Evolutionary conservation across 2,113 vertebrate species (phyloP).

Genomic region (Calypte anna): DNA sequence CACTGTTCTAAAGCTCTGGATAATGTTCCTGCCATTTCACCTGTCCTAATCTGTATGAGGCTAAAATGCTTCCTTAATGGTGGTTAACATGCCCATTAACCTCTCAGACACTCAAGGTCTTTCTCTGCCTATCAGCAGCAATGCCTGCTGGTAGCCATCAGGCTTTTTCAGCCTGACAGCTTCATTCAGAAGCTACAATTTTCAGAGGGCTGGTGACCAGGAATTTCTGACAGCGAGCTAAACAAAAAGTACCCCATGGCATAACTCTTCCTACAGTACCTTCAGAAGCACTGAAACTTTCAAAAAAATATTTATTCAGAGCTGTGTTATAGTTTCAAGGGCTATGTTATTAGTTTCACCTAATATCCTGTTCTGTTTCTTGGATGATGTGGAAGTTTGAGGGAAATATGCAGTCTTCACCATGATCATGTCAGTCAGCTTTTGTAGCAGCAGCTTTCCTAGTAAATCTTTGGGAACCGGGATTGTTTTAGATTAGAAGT

Average conservation of each 20-base stretch:
- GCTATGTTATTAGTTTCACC: neutral
- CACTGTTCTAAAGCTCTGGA: neutral
- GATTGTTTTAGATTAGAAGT: neutral
- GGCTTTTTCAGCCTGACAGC: neutral
- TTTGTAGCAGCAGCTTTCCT: neutral
- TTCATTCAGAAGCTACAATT: neutral
- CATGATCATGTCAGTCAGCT: neutral
- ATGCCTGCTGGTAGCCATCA: neutral
- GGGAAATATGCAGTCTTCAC: neutral
- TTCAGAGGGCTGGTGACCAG: neutral
- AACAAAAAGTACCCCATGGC: neutral
- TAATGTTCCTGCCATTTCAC: neutral
- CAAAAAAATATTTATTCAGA: neutral
- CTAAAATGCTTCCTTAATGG: neutral
- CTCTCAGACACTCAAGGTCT: neutral
- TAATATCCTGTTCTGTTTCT: neutral
- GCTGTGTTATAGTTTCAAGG: neutral
- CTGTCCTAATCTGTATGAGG: neutral
- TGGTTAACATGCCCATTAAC: neutral
- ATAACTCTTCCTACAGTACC: neutral
- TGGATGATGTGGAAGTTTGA: neutral
- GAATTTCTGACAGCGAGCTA: neutral
- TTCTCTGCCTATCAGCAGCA: neutral
- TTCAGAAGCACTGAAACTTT: neutral
- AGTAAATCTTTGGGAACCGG: neutral